Percentiles rank a stretch among this genome's conserved stretches.
Evolutionary conservation across 2,888 invertebrate genomes (phyloP).

Genomic region (Pachydiplax longipennis): DNA sequence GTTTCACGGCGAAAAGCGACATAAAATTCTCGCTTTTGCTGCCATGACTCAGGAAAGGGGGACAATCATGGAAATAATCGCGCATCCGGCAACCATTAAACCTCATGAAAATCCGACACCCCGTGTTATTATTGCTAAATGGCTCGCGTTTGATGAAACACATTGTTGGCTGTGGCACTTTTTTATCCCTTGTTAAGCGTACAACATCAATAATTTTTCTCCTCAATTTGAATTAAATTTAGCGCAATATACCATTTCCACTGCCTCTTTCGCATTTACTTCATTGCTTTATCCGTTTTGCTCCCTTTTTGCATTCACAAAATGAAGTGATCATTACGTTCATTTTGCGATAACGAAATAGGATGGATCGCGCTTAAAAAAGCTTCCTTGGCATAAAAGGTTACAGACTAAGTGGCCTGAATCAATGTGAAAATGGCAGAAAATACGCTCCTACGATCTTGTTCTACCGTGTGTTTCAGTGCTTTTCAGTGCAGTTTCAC

Average conservation of each 20-base stretch:
- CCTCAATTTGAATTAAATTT: background rate
- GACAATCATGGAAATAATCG: background rate
- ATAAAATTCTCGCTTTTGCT: slow-evolving; percentile 5
- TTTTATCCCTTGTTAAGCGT: background rate
- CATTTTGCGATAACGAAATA: no score
- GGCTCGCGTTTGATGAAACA: slow-evolving; percentile 22
- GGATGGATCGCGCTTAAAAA: no score
- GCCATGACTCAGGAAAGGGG: background rate
- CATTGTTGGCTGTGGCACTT: background rate
- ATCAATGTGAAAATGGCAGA: no score
- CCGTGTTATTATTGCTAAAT: slow-evolving; percentile 32
- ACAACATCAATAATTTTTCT: background rate
- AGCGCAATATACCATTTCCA: background rate
- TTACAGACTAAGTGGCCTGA: no score
- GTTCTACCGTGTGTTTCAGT: no score
- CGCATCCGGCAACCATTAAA: background rate
- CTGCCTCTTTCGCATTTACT: background rate
- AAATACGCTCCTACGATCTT: no score
- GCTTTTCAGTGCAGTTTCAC: no score
- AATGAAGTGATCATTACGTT: background rate
- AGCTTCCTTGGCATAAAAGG: no score
- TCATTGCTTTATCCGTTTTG: background rate
- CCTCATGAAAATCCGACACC: background rate
- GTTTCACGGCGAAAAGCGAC: background rate
- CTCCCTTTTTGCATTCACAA: background rate